These are phyloP conservation scores for Cerceris ruficornis DNA, from an alignment of 2,888 invertebrate species.

Conservation along the genomic window DNA sequence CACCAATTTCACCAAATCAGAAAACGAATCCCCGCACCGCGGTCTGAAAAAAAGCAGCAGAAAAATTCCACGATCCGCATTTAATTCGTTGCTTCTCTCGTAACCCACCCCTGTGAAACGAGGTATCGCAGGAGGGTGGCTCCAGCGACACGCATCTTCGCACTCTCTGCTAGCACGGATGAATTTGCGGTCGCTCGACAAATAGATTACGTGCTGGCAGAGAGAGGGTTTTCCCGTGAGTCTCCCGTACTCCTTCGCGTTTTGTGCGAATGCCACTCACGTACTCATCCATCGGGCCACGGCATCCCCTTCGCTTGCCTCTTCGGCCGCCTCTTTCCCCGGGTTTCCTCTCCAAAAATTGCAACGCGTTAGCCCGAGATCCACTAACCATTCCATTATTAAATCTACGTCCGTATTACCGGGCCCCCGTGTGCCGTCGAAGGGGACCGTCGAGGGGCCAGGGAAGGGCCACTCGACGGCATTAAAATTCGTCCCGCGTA, in stretches of 20 bases:
- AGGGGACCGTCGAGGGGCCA: conserved; percentile 10
- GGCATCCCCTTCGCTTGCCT: conserved; percentile 40
- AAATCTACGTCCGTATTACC: conserved; percentile 77
- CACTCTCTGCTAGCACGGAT: background rate
- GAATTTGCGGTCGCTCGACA: conserved; percentile 78
- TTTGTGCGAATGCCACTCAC: conserved; percentile 79
- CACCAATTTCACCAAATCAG: too few species aligned
- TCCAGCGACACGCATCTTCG: background rate
- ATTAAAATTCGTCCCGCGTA: conserved; percentile 74
- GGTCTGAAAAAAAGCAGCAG: too few species aligned
- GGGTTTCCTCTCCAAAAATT: conserved; percentile 75
- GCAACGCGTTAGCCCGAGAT: conserved; percentile 78
- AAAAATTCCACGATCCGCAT: background rate
- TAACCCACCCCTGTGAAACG: background rate
- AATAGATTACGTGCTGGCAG: conserved; percentile 81
- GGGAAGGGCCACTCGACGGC: conserved; percentile 55
- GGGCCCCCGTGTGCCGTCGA: conserved; percentile 36
- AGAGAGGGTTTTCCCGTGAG: conserved; percentile 64
- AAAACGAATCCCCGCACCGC: too few species aligned
- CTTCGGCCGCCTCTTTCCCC: conserved; percentile 53
- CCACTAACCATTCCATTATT: conserved; percentile 81
- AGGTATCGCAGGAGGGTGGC: background rate
- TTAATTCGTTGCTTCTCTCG: background rate
- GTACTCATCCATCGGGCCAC: conserved; percentile 76
- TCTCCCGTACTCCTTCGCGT: conserved; percentile 62